Conservation (phyloP, 2,888 invertebrate genomes). For the Griposia aprilina region DNA sequence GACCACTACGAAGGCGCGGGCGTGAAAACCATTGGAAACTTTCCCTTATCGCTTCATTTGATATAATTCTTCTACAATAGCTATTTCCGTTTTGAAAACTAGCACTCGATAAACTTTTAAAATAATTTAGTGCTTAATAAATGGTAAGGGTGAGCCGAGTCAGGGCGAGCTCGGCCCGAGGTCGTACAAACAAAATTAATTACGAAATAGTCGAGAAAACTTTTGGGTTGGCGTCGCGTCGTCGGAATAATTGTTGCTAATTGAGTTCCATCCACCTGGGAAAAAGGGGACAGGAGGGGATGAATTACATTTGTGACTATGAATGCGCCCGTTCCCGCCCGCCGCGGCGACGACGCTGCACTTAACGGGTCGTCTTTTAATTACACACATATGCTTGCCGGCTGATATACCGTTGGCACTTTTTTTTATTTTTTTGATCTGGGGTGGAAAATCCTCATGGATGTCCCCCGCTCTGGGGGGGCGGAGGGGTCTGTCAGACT, state of each 20-base stretch:
- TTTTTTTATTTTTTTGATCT: too few species aligned
- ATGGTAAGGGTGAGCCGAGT: slow-evolving; percentile 69
- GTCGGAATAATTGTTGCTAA: slow-evolving; percentile 87
- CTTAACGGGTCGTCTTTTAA: slow-evolving; percentile 75
- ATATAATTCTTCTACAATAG: slow-evolving; percentile 80
- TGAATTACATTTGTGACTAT: slow-evolving; percentile 73
- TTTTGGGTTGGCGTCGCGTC: slow-evolving; percentile 83
- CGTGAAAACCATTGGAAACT: slow-evolving; percentile 87
- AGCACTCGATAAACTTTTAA: slow-evolving; percentile 68
- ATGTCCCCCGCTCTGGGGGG: too few species aligned
- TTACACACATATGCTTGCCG: slow-evolving; percentile 68
- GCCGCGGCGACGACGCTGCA: slow-evolving; percentile 57
- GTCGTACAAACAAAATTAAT: slow-evolving; percentile 87
- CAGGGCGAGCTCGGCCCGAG: slow-evolving; percentile 74
- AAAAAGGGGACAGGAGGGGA: slow-evolving; percentile 71
- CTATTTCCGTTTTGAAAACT: slow-evolving; percentile 70
- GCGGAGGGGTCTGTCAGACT: too few species aligned
- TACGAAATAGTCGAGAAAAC: slow-evolving; percentile 85
- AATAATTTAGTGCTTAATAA: slow-evolving; percentile 75
- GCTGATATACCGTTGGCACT: slow-evolving; percentile 2
- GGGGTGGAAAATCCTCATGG: too few species aligned
- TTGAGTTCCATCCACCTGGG: slow-evolving; percentile 85
- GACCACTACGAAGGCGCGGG: slow-evolving; percentile 84
- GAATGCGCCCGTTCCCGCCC: slow-evolving; percentile 48
- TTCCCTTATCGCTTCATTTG: slow-evolving; percentile 85